phyloP scores from a whole-genome alignment of 2,888 invertebrate species.

The Icerya purchasi region DNA sequence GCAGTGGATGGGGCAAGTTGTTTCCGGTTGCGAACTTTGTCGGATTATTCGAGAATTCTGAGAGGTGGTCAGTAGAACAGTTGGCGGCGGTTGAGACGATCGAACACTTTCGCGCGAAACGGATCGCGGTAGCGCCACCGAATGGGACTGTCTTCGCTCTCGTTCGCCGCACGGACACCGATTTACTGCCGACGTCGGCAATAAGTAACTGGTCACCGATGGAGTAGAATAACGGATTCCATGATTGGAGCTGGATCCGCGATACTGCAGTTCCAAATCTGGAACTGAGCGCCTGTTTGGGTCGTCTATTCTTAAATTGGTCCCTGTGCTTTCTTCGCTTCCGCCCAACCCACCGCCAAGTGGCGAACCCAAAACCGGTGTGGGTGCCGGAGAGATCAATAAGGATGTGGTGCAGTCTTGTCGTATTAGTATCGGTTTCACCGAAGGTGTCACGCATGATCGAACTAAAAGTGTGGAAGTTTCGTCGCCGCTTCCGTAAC shows the following conservation, averaged over 20 bases:
- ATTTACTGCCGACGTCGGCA: conserved; percentile 13
- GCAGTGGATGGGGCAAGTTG: conserved; percentile 37
- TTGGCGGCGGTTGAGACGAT: conserved; percentile 35
- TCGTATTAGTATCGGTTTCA: conserved; percentile 59
- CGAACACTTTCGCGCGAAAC: conserved; percentile 54
- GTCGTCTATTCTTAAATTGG: conserved; percentile 32
- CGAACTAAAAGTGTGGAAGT: conserved; percentile 45
- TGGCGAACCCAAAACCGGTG: conserved; percentile 41
- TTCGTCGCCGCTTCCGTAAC: conserved; percentile 57
- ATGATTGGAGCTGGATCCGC: conserved; percentile 20
- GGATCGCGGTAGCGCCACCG: conserved; percentile 54
- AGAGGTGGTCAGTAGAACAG: conserved; percentile 47
- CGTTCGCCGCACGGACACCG: conserved; percentile 40
- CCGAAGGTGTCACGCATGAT: conserved; percentile 19
- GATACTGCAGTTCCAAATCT: conserved; percentile 59
- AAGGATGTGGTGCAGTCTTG: conserved; percentile 67
- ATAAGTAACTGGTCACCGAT: conserved; percentile 11
- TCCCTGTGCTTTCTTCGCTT: conserved; percentile 53
- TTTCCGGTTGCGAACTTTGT: conserved; percentile 70
- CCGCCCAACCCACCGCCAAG: conserved; percentile 39
- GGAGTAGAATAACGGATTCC: conserved; percentile 8
- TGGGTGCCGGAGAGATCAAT: conserved; percentile 38
- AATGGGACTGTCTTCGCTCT: conserved; percentile 62
- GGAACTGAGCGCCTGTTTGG: conserved; percentile 54
- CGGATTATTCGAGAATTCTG: conserved; percentile 55